These are phyloP conservation scores for Margarornis squamiger DNA, from an alignment of 2,797 vertebrate genomes.

Conservation along the genomic window DNA sequence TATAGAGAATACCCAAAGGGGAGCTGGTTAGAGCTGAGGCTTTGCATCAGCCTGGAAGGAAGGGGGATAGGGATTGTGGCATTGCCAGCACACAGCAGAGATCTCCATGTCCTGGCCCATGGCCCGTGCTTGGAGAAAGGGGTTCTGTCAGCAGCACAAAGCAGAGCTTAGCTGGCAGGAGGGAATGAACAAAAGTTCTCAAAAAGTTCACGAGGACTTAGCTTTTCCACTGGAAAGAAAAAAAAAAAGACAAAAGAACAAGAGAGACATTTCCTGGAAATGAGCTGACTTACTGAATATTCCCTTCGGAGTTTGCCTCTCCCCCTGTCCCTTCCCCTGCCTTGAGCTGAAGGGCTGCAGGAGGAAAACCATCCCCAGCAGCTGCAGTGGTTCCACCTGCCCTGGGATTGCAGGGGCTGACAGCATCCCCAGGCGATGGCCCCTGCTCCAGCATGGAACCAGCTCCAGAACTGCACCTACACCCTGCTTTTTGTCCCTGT, in stretches of 20 bases:
- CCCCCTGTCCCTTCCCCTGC: background rate
- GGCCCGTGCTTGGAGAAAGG: background rate
- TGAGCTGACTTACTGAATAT: background rate
- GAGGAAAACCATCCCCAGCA: background rate
- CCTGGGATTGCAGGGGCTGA: no score
- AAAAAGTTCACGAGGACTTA: background rate
- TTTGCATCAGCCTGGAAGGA: background rate
- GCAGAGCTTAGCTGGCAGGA: background rate
- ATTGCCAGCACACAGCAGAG: background rate
- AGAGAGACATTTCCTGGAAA: background rate
- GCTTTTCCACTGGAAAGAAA: background rate
- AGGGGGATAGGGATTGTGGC: background rate
- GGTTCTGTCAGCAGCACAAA: constrained; percentile 43
- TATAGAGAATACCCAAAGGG: no score
- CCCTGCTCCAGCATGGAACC: rapidly evolving
- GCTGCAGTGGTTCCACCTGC: background rate
- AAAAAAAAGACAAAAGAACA: background rate
- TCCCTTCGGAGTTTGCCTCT: background rate
- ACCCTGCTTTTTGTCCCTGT: rapidly evolving
- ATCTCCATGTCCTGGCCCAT: background rate
- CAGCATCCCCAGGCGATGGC: no score
- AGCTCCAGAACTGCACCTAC: background rate
- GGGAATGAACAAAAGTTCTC: background rate
- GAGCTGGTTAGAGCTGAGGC: background rate
- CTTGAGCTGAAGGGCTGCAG: background rate